These are phyloP conservation scores for Folsomia candida DNA, from an alignment of 2,888 invertebrate species.

Conservation along the genomic window DNA sequence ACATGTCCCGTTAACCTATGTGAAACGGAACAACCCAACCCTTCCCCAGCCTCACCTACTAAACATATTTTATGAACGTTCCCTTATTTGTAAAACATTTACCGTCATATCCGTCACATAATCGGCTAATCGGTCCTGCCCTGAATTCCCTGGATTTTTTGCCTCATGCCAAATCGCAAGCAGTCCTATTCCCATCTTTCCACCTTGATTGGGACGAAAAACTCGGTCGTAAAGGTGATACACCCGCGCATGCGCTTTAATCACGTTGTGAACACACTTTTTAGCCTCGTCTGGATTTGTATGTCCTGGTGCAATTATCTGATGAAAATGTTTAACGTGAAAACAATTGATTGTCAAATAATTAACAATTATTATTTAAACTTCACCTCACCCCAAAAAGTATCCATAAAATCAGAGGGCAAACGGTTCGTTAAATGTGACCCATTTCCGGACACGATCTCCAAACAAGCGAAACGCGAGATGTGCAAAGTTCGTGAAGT, in stretches of 20 bases:
- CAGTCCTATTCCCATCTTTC: constrained; percentile 28
- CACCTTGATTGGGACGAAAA: constrained; percentile 42
- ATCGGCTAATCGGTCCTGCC: too few species aligned
- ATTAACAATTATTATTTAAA: too few species aligned
- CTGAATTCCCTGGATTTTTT: constrained; percentile 30
- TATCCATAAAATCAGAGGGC: too few species aligned
- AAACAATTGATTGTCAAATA: too few species aligned
- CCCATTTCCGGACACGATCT: constrained; percentile 46
- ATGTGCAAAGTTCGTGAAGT: constrained; percentile 42
- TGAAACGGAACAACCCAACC: too few species aligned
- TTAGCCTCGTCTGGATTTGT: constrained; percentile 23
- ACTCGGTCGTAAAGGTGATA: constrained; percentile 52
- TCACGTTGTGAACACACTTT: constrained; percentile 51
- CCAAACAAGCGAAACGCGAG: constrained; percentile 40
- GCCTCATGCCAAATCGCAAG: constrained; percentile 33
- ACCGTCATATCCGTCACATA: too few species aligned
- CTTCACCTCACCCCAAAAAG: constrained; percentile 30
- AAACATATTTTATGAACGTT: too few species aligned
- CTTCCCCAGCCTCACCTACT: too few species aligned
- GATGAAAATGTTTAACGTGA: too few species aligned
- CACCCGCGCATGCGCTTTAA: constrained; percentile 50
- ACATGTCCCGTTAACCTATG: too few species aligned
- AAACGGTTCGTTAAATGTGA: constrained; percentile 48
- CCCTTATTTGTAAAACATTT: too few species aligned
- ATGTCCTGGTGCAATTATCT: too few species aligned